Base-by-base conservation (phyloP, 2,113 vertebrate species). In the Sinocyclocheilus anophthalmus region DNA sequence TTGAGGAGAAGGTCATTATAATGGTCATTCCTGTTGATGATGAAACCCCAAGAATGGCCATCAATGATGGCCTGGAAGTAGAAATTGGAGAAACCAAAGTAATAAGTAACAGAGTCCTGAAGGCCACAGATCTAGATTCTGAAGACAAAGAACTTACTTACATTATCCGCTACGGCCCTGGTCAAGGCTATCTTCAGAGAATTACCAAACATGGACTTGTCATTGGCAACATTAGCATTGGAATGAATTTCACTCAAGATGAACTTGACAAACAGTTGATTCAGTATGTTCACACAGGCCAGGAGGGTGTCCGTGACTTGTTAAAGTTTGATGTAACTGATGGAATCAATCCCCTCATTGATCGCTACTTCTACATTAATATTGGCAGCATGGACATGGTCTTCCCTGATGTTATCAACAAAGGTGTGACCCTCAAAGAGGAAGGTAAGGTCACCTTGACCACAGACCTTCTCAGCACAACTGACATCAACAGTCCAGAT, bases 301-400 rank as follows among this genome's bases (percentile, higher is more conserved):
- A 93, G 79, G 96, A 97, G 70, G 97, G 97, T 59, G 92, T 97
- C 67, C 96, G 97, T 22, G 98, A 99, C 91, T 95, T 99, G 50
- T 94, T 99, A 87, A 99, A 98, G 84, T 99, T 99, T 90, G 98
- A 99, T 80, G 96, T 99, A 84, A 99, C 97, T 0, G 98, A 99
- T 90, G 97, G 97, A 50, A 94, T 96, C 82, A 99, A 99, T 90
- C 94, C 96, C 70, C 95, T 99, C 45, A 98, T 99, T 76, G 98
- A 99, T 90, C 96, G 97, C 61, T 99, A 99, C 89, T 99, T 99
- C 88, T 98, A 99, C 77, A 94, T 99, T n/a, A 97, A 96, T 1
- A 87, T 98, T 42, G 95, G 96, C 26, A 95, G 96, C 69, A 95
- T 97, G 79, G 98, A 99, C 90, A 94, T 96, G 86, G 96, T 99